Percentiles rank a stretch among this genome's conserved stretches.
These are phyloP conservation scores for Ormyrus pomaceus DNA, from an alignment of 2,888 invertebrate species.

Conservation along the genomic window DNA sequence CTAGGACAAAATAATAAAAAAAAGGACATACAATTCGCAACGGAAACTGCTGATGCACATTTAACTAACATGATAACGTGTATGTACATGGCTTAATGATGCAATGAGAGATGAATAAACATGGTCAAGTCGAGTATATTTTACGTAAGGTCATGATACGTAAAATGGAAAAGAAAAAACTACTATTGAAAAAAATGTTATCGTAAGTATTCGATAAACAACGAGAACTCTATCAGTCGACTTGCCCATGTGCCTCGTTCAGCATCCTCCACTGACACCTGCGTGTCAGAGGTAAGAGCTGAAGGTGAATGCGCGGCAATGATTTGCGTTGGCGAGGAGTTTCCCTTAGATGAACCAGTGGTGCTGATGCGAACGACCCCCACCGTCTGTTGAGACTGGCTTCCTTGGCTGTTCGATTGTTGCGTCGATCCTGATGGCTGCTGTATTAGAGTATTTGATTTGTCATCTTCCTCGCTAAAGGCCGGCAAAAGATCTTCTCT, in stretches of 20 bases:
- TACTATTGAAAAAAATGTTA: conserved; percentile 24
- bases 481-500: conserved; percentile 96
- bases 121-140: conserved; percentile 56
- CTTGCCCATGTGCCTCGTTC: conserved; percentile 58
- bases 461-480: conserved; percentile 94
- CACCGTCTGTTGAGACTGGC: conserved; percentile 73
- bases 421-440: conserved; percentile 74
- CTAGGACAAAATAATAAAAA: conserved; percentile 58
- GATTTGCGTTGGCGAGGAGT: conserved; percentile 74
- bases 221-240: conserved; percentile 46
- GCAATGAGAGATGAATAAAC: conserved; percentile 47
- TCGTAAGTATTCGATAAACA: conserved; percentile 23
- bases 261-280: conserved; percentile 72
- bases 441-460: conserved; percentile 80
- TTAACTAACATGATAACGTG: too few species aligned
- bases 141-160: conserved; percentile 26
- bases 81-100: background rate
- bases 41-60: conserved; percentile 13
- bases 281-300: conserved; percentile 74
- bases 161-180: conserved; percentile 53
- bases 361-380: conserved; percentile 73
- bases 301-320: conserved; percentile 72
- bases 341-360: conserved; percentile 75
- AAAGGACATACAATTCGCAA: conserved; percentile 55
- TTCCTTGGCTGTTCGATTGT: conserved; percentile 67